Conservation (phyloP, 1,140 invertebrate genomes). For the Listronotus oregonensis region DNA sequence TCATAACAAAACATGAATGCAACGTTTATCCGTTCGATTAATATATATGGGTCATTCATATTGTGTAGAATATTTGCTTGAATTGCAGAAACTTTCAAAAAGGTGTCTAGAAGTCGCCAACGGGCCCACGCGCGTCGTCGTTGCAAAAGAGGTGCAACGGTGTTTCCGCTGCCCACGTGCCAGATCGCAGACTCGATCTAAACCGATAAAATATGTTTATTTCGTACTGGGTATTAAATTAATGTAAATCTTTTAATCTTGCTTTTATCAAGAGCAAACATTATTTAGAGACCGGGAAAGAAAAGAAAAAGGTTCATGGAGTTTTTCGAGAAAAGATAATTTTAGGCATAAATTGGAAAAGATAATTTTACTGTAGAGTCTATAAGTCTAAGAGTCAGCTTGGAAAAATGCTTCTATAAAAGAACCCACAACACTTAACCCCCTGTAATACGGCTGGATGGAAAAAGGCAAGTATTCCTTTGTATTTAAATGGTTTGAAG, state of each 20-base stretch:
- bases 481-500: no score
- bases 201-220: neutral
- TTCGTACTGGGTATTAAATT: conserved; percentile 10
- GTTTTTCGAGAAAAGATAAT: no score
- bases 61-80: conserved; percentile 2
- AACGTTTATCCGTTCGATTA: conserved; percentile 4
- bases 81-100: conserved; percentile 3
- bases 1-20: neutral
- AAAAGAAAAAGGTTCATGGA: no score
- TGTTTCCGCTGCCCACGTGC: conserved; percentile 33
- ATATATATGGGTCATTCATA: conserved; percentile 13
- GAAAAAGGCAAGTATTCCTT: no score
- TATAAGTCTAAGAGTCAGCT: no score
- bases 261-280: no score
- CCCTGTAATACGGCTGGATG: no score
- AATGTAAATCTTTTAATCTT: conserved; percentile 7
- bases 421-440: no score
- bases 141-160: conserved; percentile 23
- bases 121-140: conserved; percentile 6
- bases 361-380: no score
- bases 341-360: no score
- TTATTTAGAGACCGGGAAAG: no score
- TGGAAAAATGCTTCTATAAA: no score
- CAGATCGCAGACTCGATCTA: neutral
- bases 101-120: conserved; percentile 15